These are phyloP conservation scores for Acrocephalus scirpaceus DNA, from an alignment of 2,797 vertebrate species.

Conservation along the genomic window DNA sequence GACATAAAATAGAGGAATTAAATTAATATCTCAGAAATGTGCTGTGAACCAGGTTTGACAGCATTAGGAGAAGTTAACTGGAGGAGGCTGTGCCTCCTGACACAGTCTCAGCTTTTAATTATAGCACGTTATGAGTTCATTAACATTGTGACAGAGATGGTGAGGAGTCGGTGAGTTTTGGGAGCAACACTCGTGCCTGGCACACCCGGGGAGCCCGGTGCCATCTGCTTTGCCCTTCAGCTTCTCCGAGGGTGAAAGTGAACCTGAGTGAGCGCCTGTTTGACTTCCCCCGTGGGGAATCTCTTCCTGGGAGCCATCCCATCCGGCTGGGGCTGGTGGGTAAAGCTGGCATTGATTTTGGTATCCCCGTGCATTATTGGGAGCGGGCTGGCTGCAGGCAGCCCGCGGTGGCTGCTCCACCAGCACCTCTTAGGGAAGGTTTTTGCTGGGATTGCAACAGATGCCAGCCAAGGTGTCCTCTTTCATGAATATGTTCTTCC, in stretches of 20 bases:
- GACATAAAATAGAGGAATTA: neutral
- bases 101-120: neutral
- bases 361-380: neutral
- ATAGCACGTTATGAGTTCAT: neutral
- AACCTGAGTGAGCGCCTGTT: neutral
- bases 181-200: neutral
- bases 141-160: neutral
- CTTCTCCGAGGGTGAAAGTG: neutral
- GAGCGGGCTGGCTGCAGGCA: neutral
- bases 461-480: neutral
- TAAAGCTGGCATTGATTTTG: neutral
- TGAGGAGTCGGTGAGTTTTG: neutral
- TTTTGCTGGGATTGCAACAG: neutral
- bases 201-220: rapidly evolving
- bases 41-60: neutral
- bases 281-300: rapidly evolving
- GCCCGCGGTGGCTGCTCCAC: neutral
- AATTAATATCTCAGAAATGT: neutral
- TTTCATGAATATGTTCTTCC: rapidly evolving
- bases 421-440: rapidly evolving
- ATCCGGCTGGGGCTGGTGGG: neutral
- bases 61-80: neutral
- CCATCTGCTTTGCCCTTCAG: neutral
- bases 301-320: neutral
- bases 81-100: neutral